Percentiles rank a stretch among this genome's conserved stretches.
Evolutionary conservation across 2,797 vertebrate genomes (phyloP).

Genomic region (Anguilla marmorata): DNA sequence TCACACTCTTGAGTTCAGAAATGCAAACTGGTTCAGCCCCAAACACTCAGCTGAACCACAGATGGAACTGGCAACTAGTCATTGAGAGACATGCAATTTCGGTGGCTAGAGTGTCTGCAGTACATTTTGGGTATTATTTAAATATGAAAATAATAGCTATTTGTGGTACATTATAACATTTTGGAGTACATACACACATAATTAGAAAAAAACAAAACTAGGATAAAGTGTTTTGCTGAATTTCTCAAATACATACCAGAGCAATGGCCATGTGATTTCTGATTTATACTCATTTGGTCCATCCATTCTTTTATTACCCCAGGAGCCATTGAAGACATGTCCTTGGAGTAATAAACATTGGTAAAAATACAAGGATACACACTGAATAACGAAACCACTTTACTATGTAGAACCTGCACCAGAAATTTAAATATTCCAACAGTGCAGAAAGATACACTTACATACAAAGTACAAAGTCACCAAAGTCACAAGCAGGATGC

Average conservation of each 20-base stretch:
- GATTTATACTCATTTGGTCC: background rate
- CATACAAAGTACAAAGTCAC: background rate
- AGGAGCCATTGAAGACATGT: background rate
- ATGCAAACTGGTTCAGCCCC: background rate
- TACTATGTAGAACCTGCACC: background rate
- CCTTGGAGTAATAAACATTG: background rate
- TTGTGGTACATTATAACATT: background rate
- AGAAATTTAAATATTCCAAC: background rate
- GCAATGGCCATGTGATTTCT: background rate
- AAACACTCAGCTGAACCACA: background rate
- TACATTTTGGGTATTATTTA: background rate
- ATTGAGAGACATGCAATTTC: background rate
- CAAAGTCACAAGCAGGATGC: background rate
- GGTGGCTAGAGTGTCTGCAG: background rate
- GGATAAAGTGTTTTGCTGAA: background rate
- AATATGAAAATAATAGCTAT: background rate
- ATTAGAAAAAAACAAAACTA: background rate
- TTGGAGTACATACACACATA: background rate
- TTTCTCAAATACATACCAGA: background rate
- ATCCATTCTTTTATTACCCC: background rate
- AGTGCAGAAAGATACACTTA: background rate
- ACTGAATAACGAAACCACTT: background rate
- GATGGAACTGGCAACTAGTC: background rate
- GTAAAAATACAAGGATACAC: background rate
- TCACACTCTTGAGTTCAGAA: background rate